These are phyloP conservation scores for Galaxea fascicularis DNA, from an alignment of 92 coral and sea anemone genomes.

Conservation along the genomic window DNA sequence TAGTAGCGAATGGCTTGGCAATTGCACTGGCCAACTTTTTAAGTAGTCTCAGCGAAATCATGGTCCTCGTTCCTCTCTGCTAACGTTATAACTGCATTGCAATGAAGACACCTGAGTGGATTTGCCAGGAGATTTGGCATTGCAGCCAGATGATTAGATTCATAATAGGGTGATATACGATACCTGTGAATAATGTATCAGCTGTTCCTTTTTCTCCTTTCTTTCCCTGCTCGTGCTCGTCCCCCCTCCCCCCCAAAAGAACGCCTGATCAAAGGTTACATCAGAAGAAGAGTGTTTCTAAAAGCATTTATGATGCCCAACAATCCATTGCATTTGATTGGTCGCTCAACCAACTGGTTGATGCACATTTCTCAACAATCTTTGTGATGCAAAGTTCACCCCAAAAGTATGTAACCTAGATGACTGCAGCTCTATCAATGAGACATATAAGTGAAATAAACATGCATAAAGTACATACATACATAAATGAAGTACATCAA, in stretches of 20 bases:
- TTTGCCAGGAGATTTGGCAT: neutral
- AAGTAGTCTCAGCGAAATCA: too few species aligned
- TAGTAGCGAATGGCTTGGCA: too few species aligned
- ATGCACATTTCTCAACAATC: neutral
- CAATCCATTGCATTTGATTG: neutral
- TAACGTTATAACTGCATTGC: neutral
- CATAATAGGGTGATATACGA: neutral
- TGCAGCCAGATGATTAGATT: slow-evolving; percentile 21
- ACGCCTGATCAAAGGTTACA: neutral
- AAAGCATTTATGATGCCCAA: neutral
- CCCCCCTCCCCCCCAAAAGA: neutral
- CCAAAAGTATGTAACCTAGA: neutral
- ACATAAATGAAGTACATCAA: slow-evolving; percentile 9
- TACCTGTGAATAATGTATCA: neutral
- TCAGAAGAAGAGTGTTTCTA: neutral
- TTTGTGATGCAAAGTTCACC: neutral
- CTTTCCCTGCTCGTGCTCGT: neutral
- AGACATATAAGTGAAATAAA: neutral
- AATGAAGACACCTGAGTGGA: neutral
- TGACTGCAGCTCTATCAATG: neutral
- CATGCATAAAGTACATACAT: neutral
- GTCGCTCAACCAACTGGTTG: slow-evolving; percentile 2
- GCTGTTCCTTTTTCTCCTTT: neutral
- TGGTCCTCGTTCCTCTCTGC: too few species aligned
- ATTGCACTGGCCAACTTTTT: too few species aligned